phyloP scores from a whole-genome alignment of 2,888 invertebrate genomes.

The Tetanocera ferruginea region DNA sequence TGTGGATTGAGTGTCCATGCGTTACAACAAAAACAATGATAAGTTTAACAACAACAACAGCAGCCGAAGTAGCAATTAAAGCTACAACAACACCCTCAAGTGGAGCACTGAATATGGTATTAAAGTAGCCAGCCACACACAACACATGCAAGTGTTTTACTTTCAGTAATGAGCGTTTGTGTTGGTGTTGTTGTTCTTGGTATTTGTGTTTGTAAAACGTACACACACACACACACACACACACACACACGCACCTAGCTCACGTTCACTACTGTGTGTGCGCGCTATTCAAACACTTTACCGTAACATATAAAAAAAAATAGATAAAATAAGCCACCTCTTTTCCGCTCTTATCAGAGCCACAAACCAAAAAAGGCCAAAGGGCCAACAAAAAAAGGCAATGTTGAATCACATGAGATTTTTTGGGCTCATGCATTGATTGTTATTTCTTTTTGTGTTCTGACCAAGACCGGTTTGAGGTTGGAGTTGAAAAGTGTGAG shows the following conservation, averaged over 20 bases:
- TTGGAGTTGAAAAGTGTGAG: no score
- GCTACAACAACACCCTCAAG: neutral
- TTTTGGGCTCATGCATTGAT: neutral
- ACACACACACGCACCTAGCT: neutral
- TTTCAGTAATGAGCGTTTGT: no score
- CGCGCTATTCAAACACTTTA: neutral
- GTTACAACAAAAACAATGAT: neutral
- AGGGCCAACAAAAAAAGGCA: neutral
- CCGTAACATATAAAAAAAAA: neutral
- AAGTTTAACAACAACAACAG: slow-evolving; percentile 1
- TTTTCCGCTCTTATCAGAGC: neutral
- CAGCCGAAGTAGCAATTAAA: neutral
- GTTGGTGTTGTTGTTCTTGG: no score
- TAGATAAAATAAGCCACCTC: neutral
- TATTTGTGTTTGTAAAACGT: no score
- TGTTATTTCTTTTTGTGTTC: neutral
- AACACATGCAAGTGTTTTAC: neutral
- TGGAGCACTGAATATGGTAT: neutral
- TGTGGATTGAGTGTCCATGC: neutral
- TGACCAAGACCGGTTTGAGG: no score
- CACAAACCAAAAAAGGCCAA: neutral
- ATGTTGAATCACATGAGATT: neutral
- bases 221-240: neutral
- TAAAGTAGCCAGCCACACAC: neutral
- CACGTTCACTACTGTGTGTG: neutral